Conservation (phyloP, 2,888 invertebrate species). For the Diplolepis rosae region DNA sequence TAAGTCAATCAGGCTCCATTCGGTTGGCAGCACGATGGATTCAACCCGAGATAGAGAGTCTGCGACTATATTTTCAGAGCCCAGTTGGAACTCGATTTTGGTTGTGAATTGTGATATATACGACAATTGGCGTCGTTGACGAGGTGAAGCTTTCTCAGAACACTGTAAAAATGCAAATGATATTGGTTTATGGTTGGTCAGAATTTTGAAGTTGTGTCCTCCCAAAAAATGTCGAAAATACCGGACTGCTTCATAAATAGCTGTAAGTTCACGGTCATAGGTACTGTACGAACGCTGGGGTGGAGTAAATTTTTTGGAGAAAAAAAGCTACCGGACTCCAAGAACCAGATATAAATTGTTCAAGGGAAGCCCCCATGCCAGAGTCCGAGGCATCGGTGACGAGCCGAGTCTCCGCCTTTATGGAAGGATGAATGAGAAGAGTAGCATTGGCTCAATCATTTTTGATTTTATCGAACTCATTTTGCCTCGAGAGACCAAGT, state of each 20-base stretch:
- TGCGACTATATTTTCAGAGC: slow-evolving; percentile 32
- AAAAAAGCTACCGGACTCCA: background rate
- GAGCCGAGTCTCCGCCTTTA: background rate
- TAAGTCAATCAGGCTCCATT: too few species aligned
- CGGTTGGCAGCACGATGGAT: too few species aligned
- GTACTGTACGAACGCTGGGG: too few species aligned
- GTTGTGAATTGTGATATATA: slow-evolving; percentile 32
- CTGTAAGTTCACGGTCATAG: too few species aligned
- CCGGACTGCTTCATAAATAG: too few species aligned
- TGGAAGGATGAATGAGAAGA: background rate
- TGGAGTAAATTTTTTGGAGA: background rate
- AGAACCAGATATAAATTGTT: background rate
- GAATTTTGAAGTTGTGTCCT: slow-evolving; percentile 3
- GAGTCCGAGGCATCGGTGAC: background rate
- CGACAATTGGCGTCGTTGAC: slow-evolving; percentile 25
- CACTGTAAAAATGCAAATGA: slow-evolving; percentile 26
- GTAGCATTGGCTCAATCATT: background rate
- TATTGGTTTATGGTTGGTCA: slow-evolving; percentile 34
- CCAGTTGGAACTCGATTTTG: slow-evolving; percentile 17
- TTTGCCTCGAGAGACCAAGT: background rate
- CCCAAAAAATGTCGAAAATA: background rate
- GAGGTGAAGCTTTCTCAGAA: slow-evolving; percentile 31
- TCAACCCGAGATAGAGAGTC: slow-evolving; percentile 27
- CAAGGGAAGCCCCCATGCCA: background rate
- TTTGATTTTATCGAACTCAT: background rate